Evolutionary conservation across 1,140 invertebrate genomes (phyloP), one percentile per base, ranked within the genome.

Genomic region (Chelonus insularis): DNA sequence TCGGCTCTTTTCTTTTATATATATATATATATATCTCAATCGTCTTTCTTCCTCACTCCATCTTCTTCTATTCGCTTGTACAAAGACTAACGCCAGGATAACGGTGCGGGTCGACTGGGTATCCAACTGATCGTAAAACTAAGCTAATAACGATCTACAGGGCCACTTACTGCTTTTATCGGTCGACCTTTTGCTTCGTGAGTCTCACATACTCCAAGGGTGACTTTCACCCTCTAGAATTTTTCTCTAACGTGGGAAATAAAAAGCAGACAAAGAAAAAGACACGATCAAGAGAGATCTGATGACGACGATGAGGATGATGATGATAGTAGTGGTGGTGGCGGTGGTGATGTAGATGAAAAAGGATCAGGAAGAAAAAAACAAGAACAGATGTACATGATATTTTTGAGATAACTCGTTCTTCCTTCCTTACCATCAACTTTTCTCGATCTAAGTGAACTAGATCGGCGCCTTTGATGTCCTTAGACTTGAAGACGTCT

Each of bases 401-500:
- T n/a, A n/a, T n/a, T n/a, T n/a, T n/a, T n/a, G n/a, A n/a, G n/a
- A n/a, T n/a, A n/a, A n/a, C n/a, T n/a, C n/a, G n/a, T n/a, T n/a
- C n/a, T n/a, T n/a, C n/a, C n/a, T n/a, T n/a, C n/a, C 83, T 85
- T 75, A 88, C 89, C 85, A 84, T 83, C 65, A 91, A 80, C 78
- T 89, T 90, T 36, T 90, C 87, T 68, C 85, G 83, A 75, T 89
- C 87, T 73, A 91, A 78, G 66, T 84, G 76, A 60, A 85, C 76
- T 55, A 91, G 80, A 79, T 90, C 88, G 58, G 80, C 78, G 58
- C 89, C 89, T 78, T 87, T 88, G 71, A 91, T 86, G 67, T 89
- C 86, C 72, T 88, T 87, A 60, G 86, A 88, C 69, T 87, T 86
- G 82, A 91, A 91, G 56, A 89, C 80, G 72, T 90, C 88, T 62